A percentile compares a stretch with the other conserved stretches of the same genome.
Conservation (phyloP, 2,113 vertebrate species). For the Gymnorhina tibicen region DNA sequence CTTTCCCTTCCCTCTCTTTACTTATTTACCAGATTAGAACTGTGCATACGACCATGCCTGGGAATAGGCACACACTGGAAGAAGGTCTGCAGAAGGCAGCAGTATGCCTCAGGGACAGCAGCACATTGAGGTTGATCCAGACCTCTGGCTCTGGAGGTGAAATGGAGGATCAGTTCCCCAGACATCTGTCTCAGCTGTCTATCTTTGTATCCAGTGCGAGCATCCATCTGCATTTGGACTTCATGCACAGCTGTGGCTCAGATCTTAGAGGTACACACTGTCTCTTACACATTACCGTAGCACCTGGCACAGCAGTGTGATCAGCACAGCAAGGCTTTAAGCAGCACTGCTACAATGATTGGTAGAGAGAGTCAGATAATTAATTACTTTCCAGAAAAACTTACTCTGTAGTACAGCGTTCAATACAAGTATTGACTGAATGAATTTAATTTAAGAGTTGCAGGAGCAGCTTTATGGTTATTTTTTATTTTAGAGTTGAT, state of each 20-base stretch:
- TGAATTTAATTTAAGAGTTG: not conserved
- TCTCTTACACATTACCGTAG: not conserved
- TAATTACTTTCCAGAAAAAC: not conserved
- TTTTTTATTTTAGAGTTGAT: not conserved
- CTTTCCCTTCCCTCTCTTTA: not conserved
- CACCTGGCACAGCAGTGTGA: not conserved
- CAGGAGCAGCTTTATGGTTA: not conserved
- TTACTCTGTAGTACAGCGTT: not conserved
- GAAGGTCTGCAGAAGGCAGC: not conserved
- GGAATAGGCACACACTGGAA: not conserved
- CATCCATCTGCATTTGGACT: not conserved
- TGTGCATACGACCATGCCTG: not conserved
- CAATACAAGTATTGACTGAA: not conserved
- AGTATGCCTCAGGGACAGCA: not conserved
- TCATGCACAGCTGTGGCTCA: not conserved
- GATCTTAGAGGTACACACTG: not conserved
- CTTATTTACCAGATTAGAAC: not conserved
- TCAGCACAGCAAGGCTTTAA: not conserved
- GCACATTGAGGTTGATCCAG: rapidly evolving
- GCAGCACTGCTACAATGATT: not conserved
- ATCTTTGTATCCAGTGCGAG: not conserved
- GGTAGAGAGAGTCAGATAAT: not conserved
- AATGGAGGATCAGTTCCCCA: not conserved
- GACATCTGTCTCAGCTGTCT: not conserved
- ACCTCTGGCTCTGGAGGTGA: not conserved